These are phyloP conservation scores for Dolichallabes microphthalmus DNA, from an alignment of 2,113 vertebrate genomes.

Conservation along the genomic window DNA sequence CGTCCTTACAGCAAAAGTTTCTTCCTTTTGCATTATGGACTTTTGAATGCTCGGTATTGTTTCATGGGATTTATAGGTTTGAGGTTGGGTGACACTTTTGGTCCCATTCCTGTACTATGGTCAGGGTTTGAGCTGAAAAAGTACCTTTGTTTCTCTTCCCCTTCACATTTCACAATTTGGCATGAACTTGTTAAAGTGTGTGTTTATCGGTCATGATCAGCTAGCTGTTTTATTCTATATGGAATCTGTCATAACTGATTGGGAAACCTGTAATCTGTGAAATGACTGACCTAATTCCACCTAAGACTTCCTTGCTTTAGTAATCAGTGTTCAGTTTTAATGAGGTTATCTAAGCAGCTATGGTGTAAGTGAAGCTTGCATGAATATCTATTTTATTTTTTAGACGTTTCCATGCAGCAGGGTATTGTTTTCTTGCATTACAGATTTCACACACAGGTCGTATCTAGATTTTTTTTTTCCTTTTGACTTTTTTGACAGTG, in stretches of 20 bases:
- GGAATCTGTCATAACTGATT: neutral
- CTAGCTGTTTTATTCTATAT: neutral
- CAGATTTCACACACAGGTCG: neutral
- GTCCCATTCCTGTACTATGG: neutral
- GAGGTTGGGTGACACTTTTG: neutral
- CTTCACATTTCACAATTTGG: neutral
- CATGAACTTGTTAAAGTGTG: neutral
- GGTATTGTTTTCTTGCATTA: neutral
- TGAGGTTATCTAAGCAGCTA: neutral
- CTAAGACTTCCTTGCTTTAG: neutral
- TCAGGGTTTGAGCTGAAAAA: neutral
- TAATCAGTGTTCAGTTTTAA: neutral
- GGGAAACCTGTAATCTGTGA: conserved; percentile 21
- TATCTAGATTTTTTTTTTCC: neutral
- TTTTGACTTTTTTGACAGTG: neutral
- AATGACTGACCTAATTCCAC: conserved; percentile 44
- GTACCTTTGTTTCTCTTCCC: neutral
- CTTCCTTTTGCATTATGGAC: neutral
- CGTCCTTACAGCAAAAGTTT: neutral
- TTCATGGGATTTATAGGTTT: neutral
- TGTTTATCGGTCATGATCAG: neutral
- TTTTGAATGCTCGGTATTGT: neutral
- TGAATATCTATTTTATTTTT: neutral
- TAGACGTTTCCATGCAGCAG: neutral
- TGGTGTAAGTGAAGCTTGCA: neutral